Percentiles rank a stretch among this genome's conserved stretches.
These are phyloP conservation scores for Triops cancriformis DNA, from an alignment of 1,140 invertebrate species.

Conservation along the genomic window DNA sequence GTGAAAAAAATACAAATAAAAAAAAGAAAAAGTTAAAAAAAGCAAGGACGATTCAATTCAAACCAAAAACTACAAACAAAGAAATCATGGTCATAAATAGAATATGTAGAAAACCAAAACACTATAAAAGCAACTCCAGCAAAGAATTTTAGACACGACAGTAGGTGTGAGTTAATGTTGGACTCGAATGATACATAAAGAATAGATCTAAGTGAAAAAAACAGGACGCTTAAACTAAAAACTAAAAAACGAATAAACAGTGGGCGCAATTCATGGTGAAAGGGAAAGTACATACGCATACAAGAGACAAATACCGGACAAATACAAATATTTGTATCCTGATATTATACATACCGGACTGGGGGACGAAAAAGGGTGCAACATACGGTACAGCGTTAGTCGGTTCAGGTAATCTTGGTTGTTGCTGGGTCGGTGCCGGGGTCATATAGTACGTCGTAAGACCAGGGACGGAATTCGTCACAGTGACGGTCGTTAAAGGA, in stretches of 20 bases:
- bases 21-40: slow-evolving; percentile 19
- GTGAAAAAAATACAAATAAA: neutral
- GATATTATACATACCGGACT: neutral
- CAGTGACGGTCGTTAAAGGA: slow-evolving; percentile 34
- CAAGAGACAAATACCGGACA: neutral
- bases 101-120: neutral
- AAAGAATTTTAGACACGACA: slow-evolving; percentile 6
- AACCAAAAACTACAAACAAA: no score
- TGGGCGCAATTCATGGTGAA: no score
- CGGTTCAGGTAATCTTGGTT: neutral
- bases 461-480: slow-evolving; percentile 29
- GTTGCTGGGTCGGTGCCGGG: slow-evolving; percentile 4
- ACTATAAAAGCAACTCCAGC: slow-evolving; percentile 23
- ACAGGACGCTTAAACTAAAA: no score
- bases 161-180: no score
- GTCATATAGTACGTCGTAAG: slow-evolving; percentile 26
- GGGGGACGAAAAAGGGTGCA: neutral
- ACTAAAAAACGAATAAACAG: no score
- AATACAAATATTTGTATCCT: neutral
- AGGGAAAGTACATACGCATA: slow-evolving; percentile 14
- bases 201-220: no score
- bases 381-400: neutral
- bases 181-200: no score
- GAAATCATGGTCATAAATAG: no score
- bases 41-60: no score